Percentiles rank a stretch among this genome's conserved stretches.
Evolutionary conservation across 2,797 vertebrate species (phyloP).

Genomic region (Malacoctenus gilli): DNA sequence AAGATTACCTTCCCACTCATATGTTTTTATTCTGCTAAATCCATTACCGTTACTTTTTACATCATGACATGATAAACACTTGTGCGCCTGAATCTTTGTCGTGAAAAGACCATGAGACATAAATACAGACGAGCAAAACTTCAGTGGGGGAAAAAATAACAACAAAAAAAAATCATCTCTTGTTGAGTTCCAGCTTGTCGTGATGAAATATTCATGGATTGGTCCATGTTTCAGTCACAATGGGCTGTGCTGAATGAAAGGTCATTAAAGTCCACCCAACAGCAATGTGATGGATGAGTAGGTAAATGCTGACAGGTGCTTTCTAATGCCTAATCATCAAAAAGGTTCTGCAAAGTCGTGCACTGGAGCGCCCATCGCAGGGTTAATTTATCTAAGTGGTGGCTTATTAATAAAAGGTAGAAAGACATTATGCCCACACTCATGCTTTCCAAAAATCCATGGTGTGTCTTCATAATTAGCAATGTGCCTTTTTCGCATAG

Average conservation of each 20-base stretch:
- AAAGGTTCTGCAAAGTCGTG: constrained; percentile 30
- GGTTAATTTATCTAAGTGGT: constrained; percentile 22
- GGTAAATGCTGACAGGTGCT: constrained; percentile 57
- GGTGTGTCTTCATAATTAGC: too few relatives aligned
- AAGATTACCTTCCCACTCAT: neutral
- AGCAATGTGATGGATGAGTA: constrained; percentile 60
- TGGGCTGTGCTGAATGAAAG: constrained; percentile 40
- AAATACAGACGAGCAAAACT: neutral
- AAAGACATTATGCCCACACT: neutral
- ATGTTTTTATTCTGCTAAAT: neutral
- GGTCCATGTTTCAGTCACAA: constrained; percentile 17
- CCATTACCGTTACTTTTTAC: neutral
- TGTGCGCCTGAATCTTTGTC: neutral
- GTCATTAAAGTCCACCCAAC: constrained; percentile 43
- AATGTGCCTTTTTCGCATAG: too few relatives aligned
- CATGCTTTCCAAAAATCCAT: neutral
- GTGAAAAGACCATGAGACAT: too few relatives aligned
- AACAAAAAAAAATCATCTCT: neutral
- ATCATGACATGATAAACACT: neutral
- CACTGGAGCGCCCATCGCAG: neutral
- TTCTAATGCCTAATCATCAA: constrained; percentile 38
- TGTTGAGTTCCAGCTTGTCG: constrained; percentile 17
- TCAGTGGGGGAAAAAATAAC: neutral
- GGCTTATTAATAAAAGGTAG: neutral
- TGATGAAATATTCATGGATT: constrained; percentile 48